Conservation (phyloP, 2,113 vertebrate species). For the Spilogale gracilis region DNA sequence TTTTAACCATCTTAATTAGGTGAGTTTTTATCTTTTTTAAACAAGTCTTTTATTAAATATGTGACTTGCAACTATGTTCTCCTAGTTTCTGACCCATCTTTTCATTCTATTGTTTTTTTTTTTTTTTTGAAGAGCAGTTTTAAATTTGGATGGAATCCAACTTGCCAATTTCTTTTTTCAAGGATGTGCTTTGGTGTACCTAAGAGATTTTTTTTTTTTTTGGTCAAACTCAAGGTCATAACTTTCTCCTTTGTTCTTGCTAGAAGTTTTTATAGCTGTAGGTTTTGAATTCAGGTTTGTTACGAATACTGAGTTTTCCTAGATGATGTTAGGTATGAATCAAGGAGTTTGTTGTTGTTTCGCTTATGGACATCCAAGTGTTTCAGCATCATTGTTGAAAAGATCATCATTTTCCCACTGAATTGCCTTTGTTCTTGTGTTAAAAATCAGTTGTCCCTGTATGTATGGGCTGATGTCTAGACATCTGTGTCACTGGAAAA, state of each 20-base stretch:
- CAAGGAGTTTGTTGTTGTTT: neutral
- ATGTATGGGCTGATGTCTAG: neutral
- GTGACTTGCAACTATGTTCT: neutral
- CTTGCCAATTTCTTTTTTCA: neutral
- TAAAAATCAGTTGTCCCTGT: neutral
- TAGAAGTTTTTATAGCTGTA: neutral
- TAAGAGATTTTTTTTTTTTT: neutral
- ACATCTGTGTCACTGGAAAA: neutral
- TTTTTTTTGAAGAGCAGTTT: neutral
- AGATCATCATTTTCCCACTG: neutral
- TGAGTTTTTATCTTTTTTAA: neutral
- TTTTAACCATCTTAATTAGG: neutral
- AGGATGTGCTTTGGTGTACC: neutral
- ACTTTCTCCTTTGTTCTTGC: neutral
- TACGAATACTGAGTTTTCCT: conserved; percentile 8
- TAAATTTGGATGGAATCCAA: neutral
- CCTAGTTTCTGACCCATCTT: neutral
- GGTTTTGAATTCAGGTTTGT: neutral
- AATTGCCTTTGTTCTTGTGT: neutral
- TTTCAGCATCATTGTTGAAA: neutral
- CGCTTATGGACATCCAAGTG: neutral
- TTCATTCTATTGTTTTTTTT: neutral
- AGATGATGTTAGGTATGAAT: neutral
- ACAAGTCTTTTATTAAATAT: neutral
- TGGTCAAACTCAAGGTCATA: neutral